These are phyloP conservation scores for Trichogramma evanescens DNA, from an alignment of 2,888 invertebrate genomes.

Conservation along the genomic window DNA sequence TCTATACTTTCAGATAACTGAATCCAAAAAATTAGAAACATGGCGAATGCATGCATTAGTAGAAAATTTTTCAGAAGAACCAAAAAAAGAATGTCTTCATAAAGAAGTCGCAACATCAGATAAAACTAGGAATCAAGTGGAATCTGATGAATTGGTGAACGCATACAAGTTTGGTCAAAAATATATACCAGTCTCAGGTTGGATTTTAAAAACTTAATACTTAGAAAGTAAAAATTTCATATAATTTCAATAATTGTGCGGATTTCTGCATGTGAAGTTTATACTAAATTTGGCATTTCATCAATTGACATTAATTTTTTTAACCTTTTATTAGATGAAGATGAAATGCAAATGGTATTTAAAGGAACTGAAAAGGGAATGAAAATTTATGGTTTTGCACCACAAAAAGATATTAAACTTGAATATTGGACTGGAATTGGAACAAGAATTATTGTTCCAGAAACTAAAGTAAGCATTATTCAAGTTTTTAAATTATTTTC, in stretches of 20 bases:
- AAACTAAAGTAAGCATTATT: constrained; percentile 2
- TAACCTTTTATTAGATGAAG: constrained; percentile 11
- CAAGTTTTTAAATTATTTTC: background rate
- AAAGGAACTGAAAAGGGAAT: constrained; percentile 12
- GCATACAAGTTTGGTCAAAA: constrained; percentile 29
- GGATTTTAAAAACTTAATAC: too few species aligned
- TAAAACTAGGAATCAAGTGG: constrained; percentile 9
- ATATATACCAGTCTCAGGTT: constrained; percentile 26
- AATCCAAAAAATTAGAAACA: background rate
- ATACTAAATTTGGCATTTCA: background rate
- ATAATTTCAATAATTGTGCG: too few species aligned
- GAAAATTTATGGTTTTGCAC: constrained; percentile 18
- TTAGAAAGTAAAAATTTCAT: too few species aligned
- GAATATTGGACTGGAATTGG: constrained; percentile 20
- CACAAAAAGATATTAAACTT: constrained; percentile 17
- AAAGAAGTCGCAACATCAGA: too few species aligned
- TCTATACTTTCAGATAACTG: constrained; percentile 1
- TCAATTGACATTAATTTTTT: background rate
- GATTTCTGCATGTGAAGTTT: too few species aligned
- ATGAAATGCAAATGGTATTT: constrained; percentile 16
- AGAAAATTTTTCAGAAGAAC: too few species aligned
- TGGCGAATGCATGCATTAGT: constrained; percentile 9
- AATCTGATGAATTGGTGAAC: constrained; percentile 19
- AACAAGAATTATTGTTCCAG: constrained; percentile 19
- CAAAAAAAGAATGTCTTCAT: too few species aligned